Percentiles rank a stretch among this genome's conserved stretches.
phyloP scores from a whole-genome alignment of 2,888 invertebrate species.

The Callimorpha dominula region DNA sequence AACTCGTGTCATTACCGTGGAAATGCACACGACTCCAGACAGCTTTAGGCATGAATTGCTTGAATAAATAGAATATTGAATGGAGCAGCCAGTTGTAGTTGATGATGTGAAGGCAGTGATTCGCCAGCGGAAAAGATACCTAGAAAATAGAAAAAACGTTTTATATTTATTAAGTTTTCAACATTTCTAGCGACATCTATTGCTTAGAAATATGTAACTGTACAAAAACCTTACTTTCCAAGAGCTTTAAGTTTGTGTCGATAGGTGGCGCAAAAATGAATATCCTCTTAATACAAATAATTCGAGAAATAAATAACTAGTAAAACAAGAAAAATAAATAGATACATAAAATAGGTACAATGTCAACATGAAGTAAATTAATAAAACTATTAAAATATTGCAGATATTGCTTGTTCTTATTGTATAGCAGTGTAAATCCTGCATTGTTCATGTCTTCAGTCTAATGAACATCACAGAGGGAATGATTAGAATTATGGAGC shows the following conservation, averaged over 20 bases:
- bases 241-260: slow-evolving; percentile 9
- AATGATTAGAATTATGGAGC: slow-evolving; percentile 91
- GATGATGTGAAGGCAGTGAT: slow-evolving; percentile 91
- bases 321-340: slow-evolving; percentile 47
- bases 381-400: slow-evolving; percentile 21
- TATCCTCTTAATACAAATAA: slow-evolving; percentile 71
- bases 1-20: slow-evolving; percentile 74
- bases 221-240: neutral
- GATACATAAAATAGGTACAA: slow-evolving; percentile 44
- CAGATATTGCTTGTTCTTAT: slow-evolving; percentile 52
- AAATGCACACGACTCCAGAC: slow-evolving; percentile 86
- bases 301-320: slow-evolving; percentile 62
- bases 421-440: slow-evolving; percentile 56
- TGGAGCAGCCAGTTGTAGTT: slow-evolving; percentile 93
- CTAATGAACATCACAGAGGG: slow-evolving; percentile 90
- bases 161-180: neutral
- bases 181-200: slow-evolving; percentile 8
- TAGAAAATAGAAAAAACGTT: slow-evolving; percentile 59
- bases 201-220: neutral
- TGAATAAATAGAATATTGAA: slow-evolving; percentile 91
- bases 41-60: slow-evolving; percentile 89
- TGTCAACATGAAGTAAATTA: slow-evolving; percentile 36
- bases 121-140: slow-evolving; percentile 91
- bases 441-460: slow-evolving; percentile 70
- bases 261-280: slow-evolving; percentile 27